Evolutionary conservation across 2,113 vertebrate genomes (phyloP), one percentile per base, ranked within the genome.

Genomic region (Lophura nycthemera): DNA sequence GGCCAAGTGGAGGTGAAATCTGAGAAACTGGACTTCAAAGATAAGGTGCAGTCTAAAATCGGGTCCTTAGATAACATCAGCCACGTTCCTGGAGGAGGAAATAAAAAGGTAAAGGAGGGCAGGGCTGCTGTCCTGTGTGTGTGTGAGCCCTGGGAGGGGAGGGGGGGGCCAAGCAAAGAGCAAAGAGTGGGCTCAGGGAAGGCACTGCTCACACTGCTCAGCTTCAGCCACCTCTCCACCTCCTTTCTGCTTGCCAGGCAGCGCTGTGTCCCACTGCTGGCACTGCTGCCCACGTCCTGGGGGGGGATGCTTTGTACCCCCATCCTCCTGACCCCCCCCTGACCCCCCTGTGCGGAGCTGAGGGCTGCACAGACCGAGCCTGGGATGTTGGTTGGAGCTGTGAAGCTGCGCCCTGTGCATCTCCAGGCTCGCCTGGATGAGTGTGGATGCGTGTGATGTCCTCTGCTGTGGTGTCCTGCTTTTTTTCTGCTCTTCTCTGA

Each of bases 11-110:
- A 99, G 97, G 99, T 99, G 61, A 99, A 99, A 95, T 98, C 98
- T 22, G 99, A 99, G 98, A 99, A 99, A 97, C 76, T 99, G 97
- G 99, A 99, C 92, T 99, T 99, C 95, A 98, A 98, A 97, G 98
- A 98, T 10, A 99, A 98, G 97, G 99, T 98, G 83, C 99, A 99
- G 65, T 99, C 99, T 1, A 99, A 99, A 98, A 96, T 99, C 3
- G 98, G 99, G 69, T 99, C 99, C 57, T 96, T 99, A 92, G 99
- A 98, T 93, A 99, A 99, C 95, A 99, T 99, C 85, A 98, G 98
- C 65, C 99, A 99, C 5, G 95, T 98, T 40, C 98, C 99, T 10
- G 99, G 99, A 56, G 99, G 99, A 45, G 99, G 99, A n/a, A 96
- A 97, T 92, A 99, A 93, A 94, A 99, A 97, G 99, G 99, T 99